Evolutionary conservation across 2,888 invertebrate genomes (phyloP), one percentile per base, ranked within the genome.

Genomic region (Lysandra coridon): DNA sequence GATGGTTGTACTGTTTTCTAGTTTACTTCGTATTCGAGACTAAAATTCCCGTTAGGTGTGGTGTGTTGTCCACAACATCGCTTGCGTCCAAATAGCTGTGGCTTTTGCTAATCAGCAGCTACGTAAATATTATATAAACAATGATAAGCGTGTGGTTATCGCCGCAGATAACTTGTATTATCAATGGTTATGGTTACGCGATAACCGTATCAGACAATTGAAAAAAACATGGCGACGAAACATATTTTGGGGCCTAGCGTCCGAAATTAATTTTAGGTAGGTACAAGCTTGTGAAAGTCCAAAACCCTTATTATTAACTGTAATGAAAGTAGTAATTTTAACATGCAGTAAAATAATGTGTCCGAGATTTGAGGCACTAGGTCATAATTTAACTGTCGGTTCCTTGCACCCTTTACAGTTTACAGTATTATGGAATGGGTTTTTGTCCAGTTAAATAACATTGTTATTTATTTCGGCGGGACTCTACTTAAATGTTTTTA

Each of bases 151-250:
- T 69, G 69, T 37, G 37, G 69, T 69, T 69, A 69, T 69, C 69
- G 37, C 37, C 14, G 69, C 37, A 14, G 69, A 69, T 69, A 69
- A 69, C 33, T 69, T 69, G 33, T 69, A 37, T 37, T 69, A 69
- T 69, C 69, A 33, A 37, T 69, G 17, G 69, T 69, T 69, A 33
- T 69, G 69, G 69, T 69, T 33, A 17, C 1, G 69, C 17, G 69
- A 69, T 69, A 69, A 69, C 69, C 14, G 69, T 69, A 69, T 69
- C 69, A 33, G 69, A 37, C 69, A 69, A 69, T 37, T 37, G 69
- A 69, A 69, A 69, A 64, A 69, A 69, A 64, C 64, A 64, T 69
- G 69, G 69, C 69, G 69, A 14, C 69, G 37, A 69, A 69, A 69
- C 33, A 69, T 14, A 4, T 69, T 69, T 33, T 37, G 69, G 69